These are phyloP conservation scores for Ataeniobius toweri DNA, from an alignment of 2,797 vertebrate genomes.

Conservation along the genomic window DNA sequence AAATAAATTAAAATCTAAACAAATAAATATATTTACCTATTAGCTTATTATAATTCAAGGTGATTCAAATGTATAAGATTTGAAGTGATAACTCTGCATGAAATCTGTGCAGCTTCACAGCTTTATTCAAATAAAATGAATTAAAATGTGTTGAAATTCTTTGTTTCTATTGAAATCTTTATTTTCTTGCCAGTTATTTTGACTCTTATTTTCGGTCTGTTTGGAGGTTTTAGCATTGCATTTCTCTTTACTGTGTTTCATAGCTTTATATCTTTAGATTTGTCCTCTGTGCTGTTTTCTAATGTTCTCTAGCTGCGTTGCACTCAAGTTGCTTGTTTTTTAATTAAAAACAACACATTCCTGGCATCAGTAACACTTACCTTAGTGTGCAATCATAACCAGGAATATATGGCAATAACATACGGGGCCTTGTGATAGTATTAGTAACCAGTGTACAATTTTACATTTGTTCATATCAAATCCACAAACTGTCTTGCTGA, in stretches of 20 bases:
- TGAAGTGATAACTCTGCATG: background rate
- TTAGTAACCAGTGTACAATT: no score
- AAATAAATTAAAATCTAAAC: background rate
- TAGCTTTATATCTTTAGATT: background rate
- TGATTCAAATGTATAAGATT: background rate
- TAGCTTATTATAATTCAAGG: background rate
- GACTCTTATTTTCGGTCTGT: background rate
- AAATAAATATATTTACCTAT: background rate
- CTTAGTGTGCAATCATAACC: no score
- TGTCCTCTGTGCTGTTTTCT: no score
- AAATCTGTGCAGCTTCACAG: background rate
- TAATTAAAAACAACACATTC: background rate
- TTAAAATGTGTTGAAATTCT: background rate
- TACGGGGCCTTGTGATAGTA: no score
- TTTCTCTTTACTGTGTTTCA: background rate
- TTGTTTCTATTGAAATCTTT: no score
- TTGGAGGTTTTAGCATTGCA: background rate
- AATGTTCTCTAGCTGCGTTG: background rate
- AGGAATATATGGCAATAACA: no score
- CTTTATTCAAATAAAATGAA: no score
- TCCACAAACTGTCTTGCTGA: no score
- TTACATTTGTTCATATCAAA: no score
- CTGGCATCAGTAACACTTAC: background rate
- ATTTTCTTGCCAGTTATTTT: background rate
- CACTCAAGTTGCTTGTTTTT: background rate